Evolutionary conservation across 2,888 invertebrate species (phyloP).

Genomic region (Platerodrilus igneus): DNA sequence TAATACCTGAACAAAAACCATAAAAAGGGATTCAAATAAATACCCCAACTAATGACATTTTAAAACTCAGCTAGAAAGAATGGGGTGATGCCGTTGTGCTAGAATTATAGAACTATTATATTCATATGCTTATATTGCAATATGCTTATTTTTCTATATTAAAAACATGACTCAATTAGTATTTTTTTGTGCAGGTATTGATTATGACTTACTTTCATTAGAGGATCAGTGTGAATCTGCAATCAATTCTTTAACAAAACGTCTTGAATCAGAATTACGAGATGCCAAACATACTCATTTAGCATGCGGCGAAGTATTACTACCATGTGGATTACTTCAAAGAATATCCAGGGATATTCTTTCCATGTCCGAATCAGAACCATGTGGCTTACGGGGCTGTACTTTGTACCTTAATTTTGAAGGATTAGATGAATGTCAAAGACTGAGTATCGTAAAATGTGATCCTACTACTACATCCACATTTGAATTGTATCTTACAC

Average conservation of each 20-base stretch:
- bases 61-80: too few species aligned
- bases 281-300: constrained; percentile 77
- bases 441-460: constrained; percentile 76
- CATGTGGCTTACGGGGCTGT: constrained; percentile 84
- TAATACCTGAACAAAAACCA: too few species aligned
- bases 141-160: too few species aligned
- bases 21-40: too few species aligned
- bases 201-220: constrained; percentile 38
- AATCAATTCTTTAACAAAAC: constrained; percentile 65
- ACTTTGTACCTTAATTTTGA: constrained; percentile 81
- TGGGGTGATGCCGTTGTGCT: too few species aligned
- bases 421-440: constrained; percentile 59
- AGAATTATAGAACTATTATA: too few species aligned
- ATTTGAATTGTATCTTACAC: constrained; percentile 81
- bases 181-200: constrained; percentile 41
- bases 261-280: constrained; percentile 73
- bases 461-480: constrained; percentile 83
- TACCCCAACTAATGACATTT: too few species aligned
- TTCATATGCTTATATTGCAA: too few species aligned
- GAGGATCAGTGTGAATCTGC: constrained; percentile 46
- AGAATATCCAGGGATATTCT: constrained; percentile 76
- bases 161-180: too few species aligned
- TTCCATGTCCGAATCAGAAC: constrained; percentile 80
- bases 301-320: constrained; percentile 77
- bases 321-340: constrained; percentile 77